These are phyloP conservation scores for Pachyrhynchus sulphureomaculatus DNA, from an alignment of 1,140 invertebrate species.

Conservation along the genomic window DNA sequence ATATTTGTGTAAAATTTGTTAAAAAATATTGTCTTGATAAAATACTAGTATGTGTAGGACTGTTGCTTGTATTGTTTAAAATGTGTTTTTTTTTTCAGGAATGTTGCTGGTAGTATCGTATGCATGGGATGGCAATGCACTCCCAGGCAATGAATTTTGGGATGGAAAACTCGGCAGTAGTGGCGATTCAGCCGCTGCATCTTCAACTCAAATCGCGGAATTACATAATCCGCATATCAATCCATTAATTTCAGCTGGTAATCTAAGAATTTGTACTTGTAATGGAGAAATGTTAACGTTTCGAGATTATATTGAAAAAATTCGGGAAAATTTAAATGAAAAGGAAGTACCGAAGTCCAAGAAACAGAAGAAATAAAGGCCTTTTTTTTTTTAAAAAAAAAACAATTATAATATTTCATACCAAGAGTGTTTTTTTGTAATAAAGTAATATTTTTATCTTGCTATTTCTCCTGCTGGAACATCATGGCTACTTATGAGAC, in stretches of 20 bases:
- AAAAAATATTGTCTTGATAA: too few species aligned
- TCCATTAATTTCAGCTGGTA: slow-evolving; percentile 26
- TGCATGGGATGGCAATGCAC: slow-evolving; percentile 67
- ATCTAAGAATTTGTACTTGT: slow-evolving; percentile 34
- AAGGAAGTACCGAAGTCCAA: too few species aligned
- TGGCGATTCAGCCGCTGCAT: slow-evolving; percentile 65
- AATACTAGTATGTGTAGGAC: slow-evolving; percentile 24
- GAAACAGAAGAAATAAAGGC: too few species aligned
- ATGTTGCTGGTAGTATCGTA: slow-evolving; percentile 65
- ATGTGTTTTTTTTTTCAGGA: slow-evolving; percentile 42
- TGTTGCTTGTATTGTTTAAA: slow-evolving; percentile 12
- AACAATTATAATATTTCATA: too few species aligned
- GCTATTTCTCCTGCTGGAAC: too few species aligned
- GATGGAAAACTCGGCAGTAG: slow-evolving; percentile 50
- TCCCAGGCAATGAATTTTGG: slow-evolving; percentile 66
- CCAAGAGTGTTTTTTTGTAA: too few species aligned
- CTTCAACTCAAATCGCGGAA: slow-evolving; percentile 59
- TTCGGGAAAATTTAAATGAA: too few species aligned
- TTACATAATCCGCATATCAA: slow-evolving; percentile 62
- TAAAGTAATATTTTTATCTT: too few species aligned
- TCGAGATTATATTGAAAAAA: slow-evolving; percentile 14
- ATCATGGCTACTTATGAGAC: too few species aligned
- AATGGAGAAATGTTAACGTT: slow-evolving; percentile 22
- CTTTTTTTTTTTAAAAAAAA: too few species aligned
- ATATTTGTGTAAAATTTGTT: too few species aligned